Base-by-base conservation (phyloP, 2,113 vertebrate species). In the Thunnus maccoyii region DNA sequence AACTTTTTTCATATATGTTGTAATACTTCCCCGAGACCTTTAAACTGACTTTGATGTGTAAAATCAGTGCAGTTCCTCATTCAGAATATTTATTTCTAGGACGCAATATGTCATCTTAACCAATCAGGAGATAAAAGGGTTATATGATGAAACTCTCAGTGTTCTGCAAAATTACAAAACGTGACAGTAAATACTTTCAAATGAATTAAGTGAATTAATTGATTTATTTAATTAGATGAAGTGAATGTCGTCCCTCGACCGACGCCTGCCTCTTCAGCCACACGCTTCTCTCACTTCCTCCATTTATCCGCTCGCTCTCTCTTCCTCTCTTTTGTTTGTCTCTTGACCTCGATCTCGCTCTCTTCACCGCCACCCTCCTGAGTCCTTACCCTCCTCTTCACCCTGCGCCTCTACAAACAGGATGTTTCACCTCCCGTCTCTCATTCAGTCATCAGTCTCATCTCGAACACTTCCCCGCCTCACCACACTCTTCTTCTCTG, bases 371-470 rank as follows among this genome's bases (percentile, higher is more conserved):
- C 68, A 0, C 54, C 66, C 71, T 36, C 41, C 50, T 4, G 41
- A 77, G 72, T 54, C 58, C 74, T 79, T 46, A 52, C 17, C 69
- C 74, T 86, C 77, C 77, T 81, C 82, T 86, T 83, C 76, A 80
- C 56, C 82, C 54, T 48, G 15, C 27, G 54, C 64, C 54, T 79
- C 27, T 30, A 47, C 56, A 68, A 77, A 80, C 54, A 41, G 61
- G 36, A 84, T 58, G 56, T 55, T 57, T 81, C 73, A 68, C 65
- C 65, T 78, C 51, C 58, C 46, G 17, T 47, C 76, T 52, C 72
- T 86, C 50, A 47, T n/a, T 47, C 72, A 30, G 57, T 25, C 80
- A 72, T 0, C 63, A 1, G 25, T 25, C 47, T 48, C 44, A 25
- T 67, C 76, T 65, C 69, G 22, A 22, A 22, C 50, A 56, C 81